Evolutionary conservation across 2,113 vertebrate species (phyloP).

Genomic region (Crocuta crocuta): DNA sequence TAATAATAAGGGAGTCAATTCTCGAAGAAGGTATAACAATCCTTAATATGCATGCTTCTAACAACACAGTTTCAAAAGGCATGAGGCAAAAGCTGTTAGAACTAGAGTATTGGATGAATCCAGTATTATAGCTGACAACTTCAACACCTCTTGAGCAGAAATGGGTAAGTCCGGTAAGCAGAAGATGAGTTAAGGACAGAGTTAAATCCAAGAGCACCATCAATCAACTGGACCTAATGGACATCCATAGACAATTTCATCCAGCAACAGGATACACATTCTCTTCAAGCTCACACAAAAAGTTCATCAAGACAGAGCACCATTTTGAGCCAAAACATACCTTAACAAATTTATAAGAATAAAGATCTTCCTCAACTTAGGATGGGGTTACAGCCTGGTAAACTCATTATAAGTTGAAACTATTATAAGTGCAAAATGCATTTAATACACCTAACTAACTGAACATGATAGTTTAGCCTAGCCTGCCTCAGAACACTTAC

Average conservation of each 20-base stretch:
- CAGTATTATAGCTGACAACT: background rate
- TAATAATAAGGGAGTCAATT: background rate
- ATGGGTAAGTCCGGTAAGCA: background rate
- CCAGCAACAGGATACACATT: background rate
- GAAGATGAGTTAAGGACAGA: background rate
- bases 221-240: background rate
- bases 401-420: background rate
- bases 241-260: background rate
- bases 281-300: background rate
- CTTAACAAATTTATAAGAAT: background rate
- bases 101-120: background rate
- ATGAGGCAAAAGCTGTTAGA: background rate
- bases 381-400: background rate
- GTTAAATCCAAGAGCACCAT: background rate
- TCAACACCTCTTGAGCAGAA: background rate
- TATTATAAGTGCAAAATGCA: background rate
- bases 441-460: background rate
- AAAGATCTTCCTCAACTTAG: background rate
- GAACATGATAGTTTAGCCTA: background rate
- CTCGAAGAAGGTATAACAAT: background rate
- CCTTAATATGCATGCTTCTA: background rate
- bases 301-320: background rate
- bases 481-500: background rate
- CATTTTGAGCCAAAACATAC: background rate
- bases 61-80: background rate